These are phyloP conservation scores for Scelioninae gen. 1 DNA, from an alignment of 2,888 invertebrate species.

Conservation along the genomic window DNA sequence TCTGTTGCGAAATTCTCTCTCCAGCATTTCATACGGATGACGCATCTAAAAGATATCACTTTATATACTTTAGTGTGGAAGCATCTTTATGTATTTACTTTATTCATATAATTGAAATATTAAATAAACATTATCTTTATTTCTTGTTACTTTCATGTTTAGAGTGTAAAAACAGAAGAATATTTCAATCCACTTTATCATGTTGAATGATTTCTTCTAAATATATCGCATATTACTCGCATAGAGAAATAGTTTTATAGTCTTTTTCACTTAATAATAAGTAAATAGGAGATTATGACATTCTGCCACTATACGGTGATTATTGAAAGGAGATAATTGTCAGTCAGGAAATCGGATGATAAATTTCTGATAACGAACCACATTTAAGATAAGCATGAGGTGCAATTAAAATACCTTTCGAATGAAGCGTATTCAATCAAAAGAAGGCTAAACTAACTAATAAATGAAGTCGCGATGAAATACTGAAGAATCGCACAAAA, in stretches of 20 bases:
- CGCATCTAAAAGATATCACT: too few relatives aligned
- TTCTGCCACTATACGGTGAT: conserved; percentile 73
- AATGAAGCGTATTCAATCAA: conserved; percentile 78
- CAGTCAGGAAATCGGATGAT: conserved; percentile 80
- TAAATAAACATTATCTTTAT: too few relatives aligned
- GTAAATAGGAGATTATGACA: conserved; percentile 75
- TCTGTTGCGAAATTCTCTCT: too few relatives aligned
- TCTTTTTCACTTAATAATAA: conserved; percentile 46
- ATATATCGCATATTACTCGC: conserved; percentile 13
- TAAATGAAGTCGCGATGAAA: conserved; percentile 62
- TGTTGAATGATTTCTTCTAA: conserved; percentile 12
- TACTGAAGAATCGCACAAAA: conserved; percentile 49
- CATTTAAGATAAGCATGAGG: conserved; percentile 81
- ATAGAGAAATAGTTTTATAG: conserved; percentile 12
- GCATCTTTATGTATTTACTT: too few relatives aligned
- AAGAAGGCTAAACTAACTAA: conserved; percentile 64
- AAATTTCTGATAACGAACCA: conserved; percentile 79
- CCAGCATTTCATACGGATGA: too few relatives aligned
- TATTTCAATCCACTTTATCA: too few relatives aligned
- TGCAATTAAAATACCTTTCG: conserved; percentile 82
- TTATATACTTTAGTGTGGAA: too few relatives aligned
- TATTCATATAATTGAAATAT: too few relatives aligned
- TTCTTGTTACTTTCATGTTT: too few relatives aligned
- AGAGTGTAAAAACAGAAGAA: too few relatives aligned
- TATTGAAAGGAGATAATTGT: conserved; percentile 78